phyloP scores from a whole-genome alignment of 2,113 vertebrate genomes.

The Monarcha castaneiventris region DNA sequence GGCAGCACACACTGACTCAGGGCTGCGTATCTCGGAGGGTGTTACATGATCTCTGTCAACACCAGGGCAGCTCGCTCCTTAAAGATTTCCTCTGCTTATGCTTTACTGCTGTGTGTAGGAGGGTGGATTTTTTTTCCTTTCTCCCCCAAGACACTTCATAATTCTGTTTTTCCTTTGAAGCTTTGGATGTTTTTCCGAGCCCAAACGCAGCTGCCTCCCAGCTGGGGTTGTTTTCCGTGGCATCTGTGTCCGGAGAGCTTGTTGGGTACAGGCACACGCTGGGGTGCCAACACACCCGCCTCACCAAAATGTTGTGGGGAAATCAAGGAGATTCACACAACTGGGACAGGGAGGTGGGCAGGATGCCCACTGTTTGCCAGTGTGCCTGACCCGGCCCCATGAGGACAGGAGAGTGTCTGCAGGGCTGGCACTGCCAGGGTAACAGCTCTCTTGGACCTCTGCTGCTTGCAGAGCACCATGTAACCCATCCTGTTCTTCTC shows the following conservation, averaged over 20 bases:
- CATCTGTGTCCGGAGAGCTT: not conserved
- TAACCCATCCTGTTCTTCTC: not conserved
- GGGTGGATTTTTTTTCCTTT: not conserved
- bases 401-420: not conserved
- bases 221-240: not conserved
- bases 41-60: slow-evolving; percentile 34
- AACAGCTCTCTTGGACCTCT: not conserved
- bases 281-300: fast-evolving
- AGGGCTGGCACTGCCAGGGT: not conserved
- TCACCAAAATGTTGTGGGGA: fast-evolving
- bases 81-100: not conserved
- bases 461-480: not conserved
- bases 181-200: slow-evolving; percentile 10
- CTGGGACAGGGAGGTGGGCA: not conserved
- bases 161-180: not conserved
- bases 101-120: not conserved
- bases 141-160: not conserved
- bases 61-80: not conserved
- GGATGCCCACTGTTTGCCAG: not conserved
- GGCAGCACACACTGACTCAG: not conserved
- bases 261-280: fast-evolving
- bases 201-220: not conserved
- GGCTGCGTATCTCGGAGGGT: not conserved
- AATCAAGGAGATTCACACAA: fast-evolving
- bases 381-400: fast-evolving